Conservation (phyloP, 2,113 vertebrate species). For the Xenotilapia flavipinnis region DNA sequence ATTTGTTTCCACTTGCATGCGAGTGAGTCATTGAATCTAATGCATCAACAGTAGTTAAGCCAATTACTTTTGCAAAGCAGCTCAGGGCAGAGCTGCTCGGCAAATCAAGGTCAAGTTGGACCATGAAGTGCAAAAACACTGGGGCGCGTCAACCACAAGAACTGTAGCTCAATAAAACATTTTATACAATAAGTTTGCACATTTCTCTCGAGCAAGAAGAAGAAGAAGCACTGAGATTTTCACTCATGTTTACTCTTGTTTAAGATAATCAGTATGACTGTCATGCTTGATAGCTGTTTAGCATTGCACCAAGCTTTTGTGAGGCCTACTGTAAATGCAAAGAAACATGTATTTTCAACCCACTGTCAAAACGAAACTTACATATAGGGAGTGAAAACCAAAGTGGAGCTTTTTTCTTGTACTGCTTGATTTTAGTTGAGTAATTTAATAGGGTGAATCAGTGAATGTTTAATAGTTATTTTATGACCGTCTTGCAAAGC, state of each 20-base stretch:
- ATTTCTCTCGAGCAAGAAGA: not conserved
- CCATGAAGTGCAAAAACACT: not conserved
- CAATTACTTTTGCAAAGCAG: conserved; percentile 43
- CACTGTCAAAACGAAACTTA: not conserved
- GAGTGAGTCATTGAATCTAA: conserved; percentile 25
- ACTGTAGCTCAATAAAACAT: not conserved
- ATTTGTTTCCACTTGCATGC: conserved; percentile 20
- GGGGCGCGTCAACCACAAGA: not conserved
- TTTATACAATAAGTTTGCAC: not conserved
- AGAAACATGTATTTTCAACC: not conserved
- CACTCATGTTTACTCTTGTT: not conserved
- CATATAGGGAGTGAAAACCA: not conserved
- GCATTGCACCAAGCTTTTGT: not conserved
- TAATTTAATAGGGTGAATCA: not conserved
- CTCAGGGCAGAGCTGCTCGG: conserved; percentile 14
- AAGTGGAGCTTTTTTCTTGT: not conserved
- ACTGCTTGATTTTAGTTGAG: not conserved
- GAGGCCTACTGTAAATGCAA: not conserved
- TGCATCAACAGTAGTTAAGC: conserved; percentile 27
- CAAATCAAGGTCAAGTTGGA: conserved; percentile 12
- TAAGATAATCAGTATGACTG: not conserved
- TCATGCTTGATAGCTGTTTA: not conserved
- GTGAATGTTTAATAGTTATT: not conserved
- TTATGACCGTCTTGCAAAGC: not conserved
- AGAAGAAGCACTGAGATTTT: not conserved